phyloP scores from a whole-genome alignment of 1,140 invertebrate species.

The Penaeus japonicus region DNA sequence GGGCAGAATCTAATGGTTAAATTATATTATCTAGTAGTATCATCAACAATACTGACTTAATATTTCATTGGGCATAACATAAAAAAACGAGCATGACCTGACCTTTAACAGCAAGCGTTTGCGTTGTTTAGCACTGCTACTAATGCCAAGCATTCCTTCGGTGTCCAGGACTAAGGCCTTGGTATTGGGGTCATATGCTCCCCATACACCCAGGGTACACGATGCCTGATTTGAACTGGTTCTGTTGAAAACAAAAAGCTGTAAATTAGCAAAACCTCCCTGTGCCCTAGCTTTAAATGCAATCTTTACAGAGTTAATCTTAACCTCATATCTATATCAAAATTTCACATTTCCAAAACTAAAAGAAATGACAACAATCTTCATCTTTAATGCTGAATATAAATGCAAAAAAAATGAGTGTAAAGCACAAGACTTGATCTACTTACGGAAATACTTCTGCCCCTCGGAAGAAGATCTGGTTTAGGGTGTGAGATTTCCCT shows the following conservation, averaged over 20 bases:
- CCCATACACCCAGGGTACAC: constrained; percentile 84
- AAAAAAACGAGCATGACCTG: background rate
- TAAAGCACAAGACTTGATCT: background rate
- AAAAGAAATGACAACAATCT: too few species aligned
- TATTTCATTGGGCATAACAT: background rate
- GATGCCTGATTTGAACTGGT: constrained; percentile 77
- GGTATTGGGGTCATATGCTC: constrained; percentile 73
- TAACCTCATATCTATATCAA: too few species aligned
- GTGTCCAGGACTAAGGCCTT: constrained; percentile 82
- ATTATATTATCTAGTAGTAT: background rate
- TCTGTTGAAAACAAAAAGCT: constrained; percentile 69
- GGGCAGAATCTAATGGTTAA: background rate
- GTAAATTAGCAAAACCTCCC: too few species aligned
- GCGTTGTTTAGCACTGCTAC: constrained; percentile 75
- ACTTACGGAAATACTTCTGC: constrained; percentile 68
- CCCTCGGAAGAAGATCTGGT: constrained; percentile 81
- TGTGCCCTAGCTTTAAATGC: too few species aligned
- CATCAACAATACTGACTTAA: background rate
- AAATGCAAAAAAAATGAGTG: too few species aligned
- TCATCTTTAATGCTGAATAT: too few species aligned
- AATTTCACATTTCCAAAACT: too few species aligned
- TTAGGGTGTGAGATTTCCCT: constrained; percentile 84
- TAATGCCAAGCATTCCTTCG: constrained; percentile 77
- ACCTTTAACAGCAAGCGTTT: constrained; percentile 80
- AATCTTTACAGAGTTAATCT: too few species aligned